phyloP scores from a whole-genome alignment of 2,888 invertebrate genomes.

The Rotaria sp. region DNA sequence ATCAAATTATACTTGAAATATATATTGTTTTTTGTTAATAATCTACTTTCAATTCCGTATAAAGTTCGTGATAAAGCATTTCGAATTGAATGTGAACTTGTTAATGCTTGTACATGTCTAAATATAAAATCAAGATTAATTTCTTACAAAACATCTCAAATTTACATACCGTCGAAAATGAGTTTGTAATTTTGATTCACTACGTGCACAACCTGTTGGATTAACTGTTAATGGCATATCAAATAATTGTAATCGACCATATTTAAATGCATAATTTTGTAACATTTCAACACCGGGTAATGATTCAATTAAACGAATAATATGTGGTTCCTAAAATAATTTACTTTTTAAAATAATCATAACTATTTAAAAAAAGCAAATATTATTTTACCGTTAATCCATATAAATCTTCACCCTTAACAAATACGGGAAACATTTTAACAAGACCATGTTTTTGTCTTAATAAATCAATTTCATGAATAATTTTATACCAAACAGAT shows the following conservation, averaged over 20 bases:
- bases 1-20: not conserved
- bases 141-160: not conserved
- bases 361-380: not conserved
- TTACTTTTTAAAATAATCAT: too few species aligned
- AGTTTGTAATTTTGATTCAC: slow-evolving; percentile 73
- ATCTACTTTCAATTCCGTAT: not conserved
- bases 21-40: not conserved
- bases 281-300: slow-evolving; percentile 92
- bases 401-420: slow-evolving; percentile 90
- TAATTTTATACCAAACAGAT: slow-evolving; percentile 75
- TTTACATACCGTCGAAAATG: slow-evolving; percentile 63
- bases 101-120: not conserved
- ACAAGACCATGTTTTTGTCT: slow-evolving; percentile 68
- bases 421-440: slow-evolving; percentile 81
- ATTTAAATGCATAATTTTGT: slow-evolving; percentile 89
- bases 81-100: not conserved
- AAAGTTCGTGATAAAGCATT: not conserved
- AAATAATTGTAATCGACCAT: slow-evolving; percentile 84
- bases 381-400: slow-evolving; percentile 69
- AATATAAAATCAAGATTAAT: not conserved
- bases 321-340: slow-evolving; percentile 32
- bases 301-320: slow-evolving; percentile 43
- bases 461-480: slow-evolving; percentile 72
- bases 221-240: slow-evolving; percentile 93
- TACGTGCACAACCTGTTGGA: slow-evolving; percentile 87